A percentile compares a stretch with the other conserved stretches of the same genome.
Evolutionary conservation across 2,113 vertebrate species (phyloP).

Genomic region (Misgurnus mizolepis): DNA sequence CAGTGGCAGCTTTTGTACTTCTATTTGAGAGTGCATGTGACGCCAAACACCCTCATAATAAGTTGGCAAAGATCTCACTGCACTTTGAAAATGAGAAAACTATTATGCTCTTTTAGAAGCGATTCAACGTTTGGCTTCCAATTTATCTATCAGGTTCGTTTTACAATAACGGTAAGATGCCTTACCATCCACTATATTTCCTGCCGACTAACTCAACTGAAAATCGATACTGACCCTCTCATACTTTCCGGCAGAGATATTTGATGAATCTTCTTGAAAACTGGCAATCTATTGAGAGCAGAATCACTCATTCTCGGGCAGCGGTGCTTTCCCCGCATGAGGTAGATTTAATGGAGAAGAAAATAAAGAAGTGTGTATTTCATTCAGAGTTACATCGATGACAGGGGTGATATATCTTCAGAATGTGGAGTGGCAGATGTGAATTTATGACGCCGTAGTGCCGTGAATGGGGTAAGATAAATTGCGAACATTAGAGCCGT

Average conservation of each 20-base stretch:
- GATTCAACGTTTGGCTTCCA: neutral
- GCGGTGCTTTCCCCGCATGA: neutral
- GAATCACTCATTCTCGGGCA: neutral
- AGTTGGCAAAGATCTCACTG: neutral
- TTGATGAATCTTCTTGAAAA: neutral
- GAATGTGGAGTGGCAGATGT: neutral
- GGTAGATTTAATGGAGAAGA: neutral
- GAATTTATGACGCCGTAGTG: neutral
- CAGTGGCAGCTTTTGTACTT: too few relatives aligned
- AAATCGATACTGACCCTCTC: neutral
- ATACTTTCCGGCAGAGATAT: neutral
- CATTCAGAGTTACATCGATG: neutral
- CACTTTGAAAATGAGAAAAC: conserved; percentile 2
- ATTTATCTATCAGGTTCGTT: neutral
- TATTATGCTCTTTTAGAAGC: neutral
- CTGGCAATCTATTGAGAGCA: neutral
- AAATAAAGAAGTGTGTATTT: conserved; percentile 7
- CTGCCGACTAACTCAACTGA: neutral
- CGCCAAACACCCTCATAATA: neutral
- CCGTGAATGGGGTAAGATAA: neutral
- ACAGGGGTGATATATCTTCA: conserved; percentile 16
- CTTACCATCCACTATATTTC: neutral
- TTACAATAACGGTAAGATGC: neutral
- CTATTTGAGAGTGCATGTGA: neutral
- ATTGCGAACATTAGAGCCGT: neutral